A percentile compares a stretch with the other conserved stretches of the same genome.
Evolutionary conservation across 2,888 invertebrate genomes (phyloP).

Genomic region (Papilio gigon): DNA sequence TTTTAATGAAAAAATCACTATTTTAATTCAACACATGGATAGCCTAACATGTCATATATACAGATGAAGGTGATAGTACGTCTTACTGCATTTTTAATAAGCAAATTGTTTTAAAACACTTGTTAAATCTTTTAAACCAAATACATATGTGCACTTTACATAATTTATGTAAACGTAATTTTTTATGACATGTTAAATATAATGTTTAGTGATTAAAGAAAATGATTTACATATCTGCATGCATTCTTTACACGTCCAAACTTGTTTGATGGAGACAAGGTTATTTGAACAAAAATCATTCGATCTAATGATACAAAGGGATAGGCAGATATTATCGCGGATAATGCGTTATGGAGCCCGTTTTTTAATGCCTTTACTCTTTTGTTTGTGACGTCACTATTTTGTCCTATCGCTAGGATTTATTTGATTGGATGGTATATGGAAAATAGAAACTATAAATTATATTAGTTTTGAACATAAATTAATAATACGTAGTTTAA

Average conservation of each 20-base stretch:
- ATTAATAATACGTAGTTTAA: neutral
- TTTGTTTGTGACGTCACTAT: too few relatives aligned
- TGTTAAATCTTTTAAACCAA: constrained; percentile 1
- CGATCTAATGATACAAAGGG: neutral
- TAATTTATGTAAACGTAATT: constrained; percentile 13
- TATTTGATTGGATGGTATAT: too few relatives aligned
- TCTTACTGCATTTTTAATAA: neutral
- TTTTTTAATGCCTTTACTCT: too few relatives aligned
- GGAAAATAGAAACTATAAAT: too few relatives aligned
- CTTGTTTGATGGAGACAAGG: neutral
- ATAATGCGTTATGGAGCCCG: too few relatives aligned
- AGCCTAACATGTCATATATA: too few relatives aligned
- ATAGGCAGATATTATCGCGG: neutral
- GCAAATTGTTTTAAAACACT: neutral
- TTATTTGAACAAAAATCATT: neutral
- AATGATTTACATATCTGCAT: neutral
- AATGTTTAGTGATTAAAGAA: neutral
- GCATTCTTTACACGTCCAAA: neutral
- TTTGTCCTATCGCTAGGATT: too few relatives aligned
- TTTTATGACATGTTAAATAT: constrained; percentile 16
- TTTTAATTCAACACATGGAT: neutral
- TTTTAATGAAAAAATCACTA: neutral
- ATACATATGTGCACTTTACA: neutral
- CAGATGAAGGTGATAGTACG: too few relatives aligned
- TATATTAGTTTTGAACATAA: too few relatives aligned